Percentiles rank a stretch among this genome's conserved stretches.
These are phyloP conservation scores for Erannis defoliaria DNA, from an alignment of 2,888 invertebrate species.

Conservation along the genomic window DNA sequence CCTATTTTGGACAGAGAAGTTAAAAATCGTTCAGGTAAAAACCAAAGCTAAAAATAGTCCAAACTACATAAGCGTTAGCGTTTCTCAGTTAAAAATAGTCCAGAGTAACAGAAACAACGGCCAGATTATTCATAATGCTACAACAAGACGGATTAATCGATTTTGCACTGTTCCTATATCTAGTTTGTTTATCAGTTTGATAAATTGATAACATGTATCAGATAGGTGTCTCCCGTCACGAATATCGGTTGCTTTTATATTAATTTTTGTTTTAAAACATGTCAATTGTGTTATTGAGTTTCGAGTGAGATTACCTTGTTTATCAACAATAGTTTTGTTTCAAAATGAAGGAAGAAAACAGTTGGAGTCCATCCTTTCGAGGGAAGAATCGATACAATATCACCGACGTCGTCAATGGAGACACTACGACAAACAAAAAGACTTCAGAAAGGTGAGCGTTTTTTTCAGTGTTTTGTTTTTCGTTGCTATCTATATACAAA, in stretches of 20 bases:
- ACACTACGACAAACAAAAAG: slow-evolving; percentile 41
- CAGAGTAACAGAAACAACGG: slow-evolving; percentile 13
- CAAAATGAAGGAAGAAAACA: slow-evolving; percentile 55
- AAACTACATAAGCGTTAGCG: slow-evolving; percentile 20
- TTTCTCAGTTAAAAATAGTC: slow-evolving; percentile 35
- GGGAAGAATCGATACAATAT: slow-evolving; percentile 50
- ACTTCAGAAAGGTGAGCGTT: slow-evolving; percentile 53
- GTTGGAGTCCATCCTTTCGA: slow-evolving; percentile 51
- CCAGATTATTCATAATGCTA: slow-evolving; percentile 27
- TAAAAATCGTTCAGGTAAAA: slow-evolving; percentile 7
- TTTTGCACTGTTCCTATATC: slow-evolving; percentile 25
- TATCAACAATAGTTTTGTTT: slow-evolving; percentile 34
- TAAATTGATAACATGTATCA: slow-evolving; percentile 57
- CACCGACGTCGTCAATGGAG: slow-evolving; percentile 48
- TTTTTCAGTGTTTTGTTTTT: slow-evolving; percentile 4
- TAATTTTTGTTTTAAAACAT: slow-evolving; percentile 4
- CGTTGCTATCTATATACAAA: background rate
- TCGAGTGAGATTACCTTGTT: slow-evolving; percentile 2
- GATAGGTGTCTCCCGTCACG: slow-evolving; percentile 38
- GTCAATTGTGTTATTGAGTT: slow-evolving; percentile 13
- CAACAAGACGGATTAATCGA: slow-evolving; percentile 35
- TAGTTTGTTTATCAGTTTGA: slow-evolving; percentile 38
- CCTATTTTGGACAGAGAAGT: background rate
- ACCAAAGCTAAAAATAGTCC: slow-evolving; percentile 16
- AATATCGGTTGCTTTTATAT: slow-evolving; percentile 27